phyloP scores from a whole-genome alignment of 2,113 vertebrate genomes.

The Megaceryle maxima region DNA sequence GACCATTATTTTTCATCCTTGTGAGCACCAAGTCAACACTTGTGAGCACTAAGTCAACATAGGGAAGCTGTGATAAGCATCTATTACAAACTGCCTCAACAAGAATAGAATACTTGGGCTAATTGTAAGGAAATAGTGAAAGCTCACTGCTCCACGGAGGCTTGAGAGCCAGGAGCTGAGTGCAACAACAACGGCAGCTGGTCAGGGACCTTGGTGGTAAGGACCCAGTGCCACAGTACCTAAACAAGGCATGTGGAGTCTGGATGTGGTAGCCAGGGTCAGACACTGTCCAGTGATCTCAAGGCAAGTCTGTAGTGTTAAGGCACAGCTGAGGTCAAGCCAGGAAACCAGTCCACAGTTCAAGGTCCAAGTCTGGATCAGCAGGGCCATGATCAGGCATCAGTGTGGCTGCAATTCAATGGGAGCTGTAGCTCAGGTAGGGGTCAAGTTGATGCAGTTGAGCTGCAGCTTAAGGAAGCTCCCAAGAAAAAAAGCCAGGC shows the following conservation, averaged over 20 bases:
- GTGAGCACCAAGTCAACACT: background rate
- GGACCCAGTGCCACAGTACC: background rate
- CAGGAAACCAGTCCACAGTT: background rate
- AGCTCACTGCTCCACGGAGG: background rate
- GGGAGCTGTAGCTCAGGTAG: background rate
- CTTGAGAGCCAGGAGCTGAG: background rate
- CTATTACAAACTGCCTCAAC: background rate
- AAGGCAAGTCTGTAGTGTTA: background rate
- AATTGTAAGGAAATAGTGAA: background rate
- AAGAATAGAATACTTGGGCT: background rate
- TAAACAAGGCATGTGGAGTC: background rate
- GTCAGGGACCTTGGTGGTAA: background rate
- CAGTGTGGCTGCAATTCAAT: background rate
- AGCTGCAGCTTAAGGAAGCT: background rate
- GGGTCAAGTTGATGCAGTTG: background rate
- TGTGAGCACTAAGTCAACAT: background rate
- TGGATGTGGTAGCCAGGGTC: background rate
- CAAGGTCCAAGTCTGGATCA: background rate
- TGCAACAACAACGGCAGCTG: background rate
- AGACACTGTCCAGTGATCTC: background rate
- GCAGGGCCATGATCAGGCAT: background rate
- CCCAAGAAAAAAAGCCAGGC: background rate
- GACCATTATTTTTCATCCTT: background rate
- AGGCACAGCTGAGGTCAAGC: background rate
- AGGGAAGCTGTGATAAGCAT: background rate